A percentile compares a stretch with the other conserved stretches of the same genome.
These are phyloP conservation scores for Tamias sibiricus DNA, from an alignment of 2,113 vertebrate genomes.

Conservation along the genomic window DNA sequence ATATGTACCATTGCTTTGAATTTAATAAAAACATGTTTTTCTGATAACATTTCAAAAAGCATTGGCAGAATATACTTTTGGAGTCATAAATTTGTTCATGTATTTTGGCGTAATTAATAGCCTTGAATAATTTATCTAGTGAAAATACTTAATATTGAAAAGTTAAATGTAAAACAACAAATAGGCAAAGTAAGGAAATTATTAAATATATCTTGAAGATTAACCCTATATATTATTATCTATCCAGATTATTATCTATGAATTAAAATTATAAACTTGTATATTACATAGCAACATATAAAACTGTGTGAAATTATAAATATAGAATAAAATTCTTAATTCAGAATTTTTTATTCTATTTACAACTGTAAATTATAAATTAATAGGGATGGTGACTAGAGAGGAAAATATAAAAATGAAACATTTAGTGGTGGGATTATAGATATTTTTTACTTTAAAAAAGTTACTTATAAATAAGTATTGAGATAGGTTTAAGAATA, in stretches of 20 bases:
- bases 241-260: neutral
- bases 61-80: neutral
- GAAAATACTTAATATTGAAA: slow-evolving; percentile 42
- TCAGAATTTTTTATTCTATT: neutral
- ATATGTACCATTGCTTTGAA: neutral
- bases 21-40: neutral
- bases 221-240: neutral
- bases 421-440: neutral
- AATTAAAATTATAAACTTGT: slow-evolving; percentile 10
- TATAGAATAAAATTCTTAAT: neutral
- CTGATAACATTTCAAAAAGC: slow-evolving; percentile 17
- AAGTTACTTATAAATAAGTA: neutral
- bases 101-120: neutral
- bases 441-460: neutral
- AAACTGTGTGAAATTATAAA: neutral
- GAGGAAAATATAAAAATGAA: slow-evolving; percentile 29
- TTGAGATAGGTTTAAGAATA: neutral
- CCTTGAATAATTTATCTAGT: neutral
- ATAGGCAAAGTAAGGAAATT: neutral
- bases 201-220: slow-evolving; percentile 8
- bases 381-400: neutral
- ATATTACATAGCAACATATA: neutral
- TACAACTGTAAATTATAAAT: neutral
- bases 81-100: neutral
- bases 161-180: neutral